Conservation (phyloP, 1,140 invertebrate genomes). For the Trichonephila clavipes region DNA sequence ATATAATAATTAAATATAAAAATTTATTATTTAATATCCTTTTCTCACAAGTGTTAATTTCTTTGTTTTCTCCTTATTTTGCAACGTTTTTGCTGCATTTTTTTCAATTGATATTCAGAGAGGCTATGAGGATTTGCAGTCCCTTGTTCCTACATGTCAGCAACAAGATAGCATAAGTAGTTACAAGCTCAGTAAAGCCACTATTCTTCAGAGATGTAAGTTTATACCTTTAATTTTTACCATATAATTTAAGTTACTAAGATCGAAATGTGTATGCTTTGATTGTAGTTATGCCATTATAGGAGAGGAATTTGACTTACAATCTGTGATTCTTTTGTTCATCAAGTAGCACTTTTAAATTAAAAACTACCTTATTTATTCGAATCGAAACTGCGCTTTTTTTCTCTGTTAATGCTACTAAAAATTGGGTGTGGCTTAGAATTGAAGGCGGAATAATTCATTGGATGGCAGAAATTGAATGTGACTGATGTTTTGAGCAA, state of each 20-base stretch:
- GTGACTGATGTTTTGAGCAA: too few species aligned
- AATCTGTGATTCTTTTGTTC: too few species aligned
- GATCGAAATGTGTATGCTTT: too few species aligned
- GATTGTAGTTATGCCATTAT: background rate
- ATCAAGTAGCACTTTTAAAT: too few species aligned
- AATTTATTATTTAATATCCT: background rate
- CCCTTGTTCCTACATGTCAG: slow-evolving; percentile 94
- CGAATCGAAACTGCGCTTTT: too few species aligned
- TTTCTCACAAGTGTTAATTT: background rate
- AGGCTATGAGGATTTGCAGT: slow-evolving; percentile 94
- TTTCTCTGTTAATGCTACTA: too few species aligned
- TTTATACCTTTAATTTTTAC: slow-evolving; percentile 78
- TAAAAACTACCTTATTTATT: too few species aligned
- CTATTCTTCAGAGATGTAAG: slow-evolving; percentile 92
- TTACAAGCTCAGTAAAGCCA: slow-evolving; percentile 98
- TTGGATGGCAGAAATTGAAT: too few species aligned
- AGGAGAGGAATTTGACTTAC: too few species aligned
- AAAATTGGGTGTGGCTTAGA: too few species aligned
- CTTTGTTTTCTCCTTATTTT: background rate
- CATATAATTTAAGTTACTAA: background rate
- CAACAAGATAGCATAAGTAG: slow-evolving; percentile 88
- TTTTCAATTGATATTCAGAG: slow-evolving; percentile 82
- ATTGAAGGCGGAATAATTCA: too few species aligned
- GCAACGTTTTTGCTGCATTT: background rate
- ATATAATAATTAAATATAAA: too few species aligned